Percentiles rank a stretch among this genome's conserved stretches.
These are phyloP conservation scores for Hyles vespertilio DNA, from an alignment of 1,140 invertebrate species.

Conservation along the genomic window DNA sequence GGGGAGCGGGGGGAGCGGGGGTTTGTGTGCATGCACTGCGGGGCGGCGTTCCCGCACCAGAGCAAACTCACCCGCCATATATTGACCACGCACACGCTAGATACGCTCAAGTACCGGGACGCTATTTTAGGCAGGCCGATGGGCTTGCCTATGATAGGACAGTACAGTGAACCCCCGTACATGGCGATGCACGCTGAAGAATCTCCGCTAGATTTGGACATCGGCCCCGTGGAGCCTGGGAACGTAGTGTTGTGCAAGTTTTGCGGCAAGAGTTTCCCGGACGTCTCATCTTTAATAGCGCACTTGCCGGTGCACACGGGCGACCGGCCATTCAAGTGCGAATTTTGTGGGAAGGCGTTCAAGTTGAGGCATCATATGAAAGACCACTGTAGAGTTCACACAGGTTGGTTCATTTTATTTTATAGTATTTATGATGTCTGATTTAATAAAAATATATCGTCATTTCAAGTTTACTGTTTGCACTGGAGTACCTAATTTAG, in stretches of 20 bases:
- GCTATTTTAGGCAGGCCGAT: conserved; percentile 77
- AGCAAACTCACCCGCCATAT: conserved; percentile 92
- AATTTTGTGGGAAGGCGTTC: conserved; percentile 93
- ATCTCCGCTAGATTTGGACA: conserved; percentile 72
- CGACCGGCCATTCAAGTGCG: conserved; percentile 92
- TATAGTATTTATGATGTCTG: conserved; percentile 5
- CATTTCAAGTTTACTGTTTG: too few relatives aligned
- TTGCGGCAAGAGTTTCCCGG: conserved; percentile 92
- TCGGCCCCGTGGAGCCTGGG: conserved; percentile 77
- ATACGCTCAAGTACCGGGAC: conserved; percentile 89
- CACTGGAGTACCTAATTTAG: too few relatives aligned
- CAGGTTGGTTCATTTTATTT: conserved; percentile 74
- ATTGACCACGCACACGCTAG: conserved; percentile 89
- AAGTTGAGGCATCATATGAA: conserved; percentile 94
- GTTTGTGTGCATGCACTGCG: conserved; percentile 91
- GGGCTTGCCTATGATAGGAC: conserved; percentile 76
- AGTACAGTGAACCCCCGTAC: conserved; percentile 62
- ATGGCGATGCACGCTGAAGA: conserved; percentile 70
- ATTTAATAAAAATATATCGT: background rate
- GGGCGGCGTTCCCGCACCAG: conserved; percentile 89
- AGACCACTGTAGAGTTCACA: conserved; percentile 93
- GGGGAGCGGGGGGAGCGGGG: conserved; percentile 69
- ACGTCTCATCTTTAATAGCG: conserved; percentile 89
- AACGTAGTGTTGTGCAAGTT: conserved; percentile 92
- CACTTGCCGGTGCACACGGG: conserved; percentile 92